Percentiles rank a stretch among this genome's conserved stretches.
Evolutionary conservation across 2,888 invertebrate species (phyloP).

Genomic region (Amiota communis): DNA sequence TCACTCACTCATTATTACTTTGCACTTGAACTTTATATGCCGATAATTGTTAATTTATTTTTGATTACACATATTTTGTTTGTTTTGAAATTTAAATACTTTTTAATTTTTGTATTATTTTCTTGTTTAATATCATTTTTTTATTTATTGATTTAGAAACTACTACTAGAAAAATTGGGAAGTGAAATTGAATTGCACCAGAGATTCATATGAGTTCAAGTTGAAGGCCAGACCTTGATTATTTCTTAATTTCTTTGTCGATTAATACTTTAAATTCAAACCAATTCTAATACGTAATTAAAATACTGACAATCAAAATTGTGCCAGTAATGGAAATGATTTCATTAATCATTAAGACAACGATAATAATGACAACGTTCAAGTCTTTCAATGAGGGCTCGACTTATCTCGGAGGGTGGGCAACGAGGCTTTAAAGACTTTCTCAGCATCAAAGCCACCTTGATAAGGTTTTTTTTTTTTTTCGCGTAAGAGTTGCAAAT

Average conservation of each 20-base stretch:
- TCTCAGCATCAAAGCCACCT: neutral
- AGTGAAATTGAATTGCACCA: neutral
- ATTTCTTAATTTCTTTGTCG: neutral
- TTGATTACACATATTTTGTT: conserved; percentile 1
- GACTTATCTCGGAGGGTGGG: no score
- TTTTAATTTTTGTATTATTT: conserved; percentile 5
- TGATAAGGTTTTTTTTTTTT: neutral
- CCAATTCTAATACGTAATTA: conserved; percentile 15
- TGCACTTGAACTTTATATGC: neutral
- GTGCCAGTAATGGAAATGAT: neutral
- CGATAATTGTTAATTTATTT: neutral
- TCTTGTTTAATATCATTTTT: neutral
- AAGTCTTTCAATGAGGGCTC: no score
- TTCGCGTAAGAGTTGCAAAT: neutral
- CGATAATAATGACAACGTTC: no score
- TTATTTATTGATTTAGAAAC: conserved; percentile 7
- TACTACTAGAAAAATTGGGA: conserved; percentile 16
- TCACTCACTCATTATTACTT: neutral
- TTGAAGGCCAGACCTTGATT: conserved; percentile 27
- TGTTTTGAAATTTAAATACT: conserved; percentile 1
- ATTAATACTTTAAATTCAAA: neutral
- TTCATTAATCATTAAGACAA: no score
- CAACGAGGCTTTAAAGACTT: no score
- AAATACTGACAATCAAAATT: neutral
- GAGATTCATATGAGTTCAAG: conserved; percentile 22